Evolutionary conservation across 2,113 vertebrate species (phyloP).

Genomic region (Nannospalax galili): DNA sequence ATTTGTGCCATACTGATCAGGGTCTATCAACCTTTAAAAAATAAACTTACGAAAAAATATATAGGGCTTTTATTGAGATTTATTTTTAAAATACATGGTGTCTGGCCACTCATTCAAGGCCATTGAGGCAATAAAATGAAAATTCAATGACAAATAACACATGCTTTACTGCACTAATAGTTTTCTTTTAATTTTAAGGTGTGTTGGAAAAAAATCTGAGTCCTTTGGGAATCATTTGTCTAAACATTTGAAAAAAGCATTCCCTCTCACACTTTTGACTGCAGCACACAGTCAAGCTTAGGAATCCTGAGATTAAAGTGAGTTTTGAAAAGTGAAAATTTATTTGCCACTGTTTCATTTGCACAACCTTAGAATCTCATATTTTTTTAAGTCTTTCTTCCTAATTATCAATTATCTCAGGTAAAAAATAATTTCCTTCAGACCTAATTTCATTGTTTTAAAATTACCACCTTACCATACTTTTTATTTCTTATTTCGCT

Average conservation of each 20-base stretch:
- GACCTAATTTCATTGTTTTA: constrained; percentile 58
- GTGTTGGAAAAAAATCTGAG: constrained; percentile 52
- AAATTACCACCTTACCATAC: constrained; percentile 15
- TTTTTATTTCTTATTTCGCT: constrained; percentile 39
- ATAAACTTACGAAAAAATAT: neutral
- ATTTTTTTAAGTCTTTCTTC: constrained; percentile 52
- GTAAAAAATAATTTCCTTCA: constrained; percentile 35
- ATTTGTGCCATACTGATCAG: constrained; percentile 22
- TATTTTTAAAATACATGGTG: constrained; percentile 18
- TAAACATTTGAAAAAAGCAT: constrained; percentile 39
- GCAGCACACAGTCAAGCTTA: constrained; percentile 38
- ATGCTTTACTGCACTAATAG: constrained; percentile 57
- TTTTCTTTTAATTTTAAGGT: constrained; percentile 65
- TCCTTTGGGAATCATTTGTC: constrained; percentile 56
- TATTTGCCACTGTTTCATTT: constrained; percentile 64
- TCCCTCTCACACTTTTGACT: constrained; percentile 36
- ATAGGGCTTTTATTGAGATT: constrained; percentile 56
- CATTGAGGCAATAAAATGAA: neutral
- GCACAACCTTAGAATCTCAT: constrained; percentile 36
- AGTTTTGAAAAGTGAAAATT: constrained; percentile 63
- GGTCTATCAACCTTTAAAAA: constrained; percentile 56
- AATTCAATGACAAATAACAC: constrained; percentile 18
- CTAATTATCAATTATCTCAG: constrained; percentile 32
- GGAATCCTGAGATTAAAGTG: constrained; percentile 1
- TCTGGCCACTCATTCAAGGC: constrained; percentile 15